Evolutionary conservation across 2,797 vertebrate genomes (phyloP), one percentile per base, ranked within the genome.

Genomic region (Enteromius anoplus): DNA sequence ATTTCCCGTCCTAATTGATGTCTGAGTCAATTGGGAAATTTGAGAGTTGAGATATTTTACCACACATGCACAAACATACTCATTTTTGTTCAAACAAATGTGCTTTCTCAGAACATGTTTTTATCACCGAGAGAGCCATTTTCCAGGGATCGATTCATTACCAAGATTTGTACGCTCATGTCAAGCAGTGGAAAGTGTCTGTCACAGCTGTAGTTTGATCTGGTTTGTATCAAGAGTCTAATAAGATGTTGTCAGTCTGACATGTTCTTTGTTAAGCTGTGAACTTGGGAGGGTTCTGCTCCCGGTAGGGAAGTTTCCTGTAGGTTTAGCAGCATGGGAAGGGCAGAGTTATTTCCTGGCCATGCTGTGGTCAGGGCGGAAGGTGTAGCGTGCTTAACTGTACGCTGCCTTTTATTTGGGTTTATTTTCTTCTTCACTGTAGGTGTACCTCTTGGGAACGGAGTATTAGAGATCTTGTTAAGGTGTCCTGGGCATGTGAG

Each of bases 311-410:
- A 90, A 88, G 89, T 91, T 91, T 91, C 88, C 88, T 87, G 90
- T 91, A 91, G 90, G 87, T 90, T 89, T 93, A 93, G 93, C 93
- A 93, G 92, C 91, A 93, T 92, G 88, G 87, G 92, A 94, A 93
- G 91, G 91, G 90, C 91, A 84, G 89, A 86, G 87, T 91, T 92
- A 91, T 90, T 93, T 92, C 90, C 90, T 88, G 87, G 91, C 89
- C 92, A 88, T 90, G 71, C 88, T 89, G 93, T 85, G 92, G 92
- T 91, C 88, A 87, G 89, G 89, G 87, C 86, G 88, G 83, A 91
- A 84, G 91, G 90, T 70, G 23, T 64, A 62, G 49, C 23, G 17
- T 81, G 47, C 60, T 65, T 9, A 62, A 42, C 11, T 68, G 45
- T 79, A 55, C 19, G 7, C 75, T 49, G 53, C 53, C 68, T 26